Base-by-base conservation (phyloP, 1,140 invertebrate genomes). In the Eurosta solidaginis region DNA sequence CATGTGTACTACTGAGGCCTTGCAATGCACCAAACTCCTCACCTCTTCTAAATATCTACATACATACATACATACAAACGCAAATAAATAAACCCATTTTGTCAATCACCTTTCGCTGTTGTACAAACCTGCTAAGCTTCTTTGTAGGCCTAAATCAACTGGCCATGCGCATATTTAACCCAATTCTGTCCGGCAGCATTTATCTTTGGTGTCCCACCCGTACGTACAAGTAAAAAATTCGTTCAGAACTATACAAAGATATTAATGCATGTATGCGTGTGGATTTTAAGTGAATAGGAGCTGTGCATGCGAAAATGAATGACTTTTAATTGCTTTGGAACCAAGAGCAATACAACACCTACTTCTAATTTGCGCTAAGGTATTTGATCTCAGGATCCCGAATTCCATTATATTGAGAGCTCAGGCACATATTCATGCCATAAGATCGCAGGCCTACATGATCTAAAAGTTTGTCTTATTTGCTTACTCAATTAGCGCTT, bases 131-230 rank as follows among this genome's bases (percentile, higher is more conserved):
- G 59, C 59, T 68, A 68, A 68, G 59, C 59, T 68, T 68, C 59
- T 68, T 68, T 68, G 59, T 68, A 68, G 59, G 59, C 59, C 59
- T 68, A 68, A 68, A 68, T 68, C 33, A 68, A 68, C 14, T 33
- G 59, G n/a, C 59, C 59, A 36, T 68, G 59, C 59, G 59, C 59
- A 68, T 68, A 68, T 68, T 68, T 68, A 68, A 68, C 59, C 59
- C 36, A 68, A 68, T 68, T 68, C 59, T 68, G 33, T 68, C 59
- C 17, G n/a, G n/a, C 59, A 68, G 59, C 59, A 68, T 42, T 68
- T 68, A 68, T 68, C 36, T 68, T 68, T 42, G 12, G 25, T 36
- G 59, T 68, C n/a, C 59, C 59, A 68, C 59, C 59, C 59, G 59
- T 68, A 33, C 33, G 22, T 20, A 68, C 33, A 52, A 27, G 4